These are phyloP conservation scores for Ostrea edulis DNA, from an alignment of 1,140 invertebrate species.

Conservation along the genomic window DNA sequence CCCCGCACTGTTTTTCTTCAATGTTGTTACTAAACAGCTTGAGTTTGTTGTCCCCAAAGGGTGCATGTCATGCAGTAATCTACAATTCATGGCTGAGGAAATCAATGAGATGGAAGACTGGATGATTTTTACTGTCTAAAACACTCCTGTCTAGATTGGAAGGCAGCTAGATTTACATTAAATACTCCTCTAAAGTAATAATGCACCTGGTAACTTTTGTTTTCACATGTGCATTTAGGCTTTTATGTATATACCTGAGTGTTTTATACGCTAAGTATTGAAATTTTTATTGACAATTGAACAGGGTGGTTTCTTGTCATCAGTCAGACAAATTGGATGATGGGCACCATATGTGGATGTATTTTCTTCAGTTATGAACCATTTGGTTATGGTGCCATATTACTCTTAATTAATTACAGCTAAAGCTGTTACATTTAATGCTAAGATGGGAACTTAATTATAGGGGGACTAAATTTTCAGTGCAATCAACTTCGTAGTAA, in stretches of 20 bases:
- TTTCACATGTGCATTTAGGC: background rate
- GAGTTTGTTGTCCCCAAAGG: background rate
- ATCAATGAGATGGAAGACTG: background rate
- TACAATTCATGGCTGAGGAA: conserved; percentile 3
- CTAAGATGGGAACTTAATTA: too few species aligned
- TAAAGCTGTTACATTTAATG: too few species aligned
- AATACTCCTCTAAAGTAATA: background rate
- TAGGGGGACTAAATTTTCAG: too few species aligned
- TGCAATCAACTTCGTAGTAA: too few species aligned
- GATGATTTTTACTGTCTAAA: background rate
- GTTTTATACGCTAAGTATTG: background rate
- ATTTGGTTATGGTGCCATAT: too few species aligned
- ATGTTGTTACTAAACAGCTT: background rate
- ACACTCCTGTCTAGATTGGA: background rate
- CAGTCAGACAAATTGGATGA: too few species aligned
- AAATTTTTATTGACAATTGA: too few species aligned
- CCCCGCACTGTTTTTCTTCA: background rate
- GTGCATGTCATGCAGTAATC: background rate
- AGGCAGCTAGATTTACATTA: background rate
- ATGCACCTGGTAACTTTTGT: background rate
- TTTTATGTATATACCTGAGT: background rate
- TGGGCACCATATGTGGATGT: too few species aligned
- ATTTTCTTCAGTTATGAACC: too few species aligned
- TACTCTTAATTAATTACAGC: too few species aligned
- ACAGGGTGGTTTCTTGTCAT: too few species aligned